Percentiles rank a stretch among this genome's conserved stretches.
Conservation (phyloP, 2,113 vertebrate species). For the Mustela nigripes region DNA sequence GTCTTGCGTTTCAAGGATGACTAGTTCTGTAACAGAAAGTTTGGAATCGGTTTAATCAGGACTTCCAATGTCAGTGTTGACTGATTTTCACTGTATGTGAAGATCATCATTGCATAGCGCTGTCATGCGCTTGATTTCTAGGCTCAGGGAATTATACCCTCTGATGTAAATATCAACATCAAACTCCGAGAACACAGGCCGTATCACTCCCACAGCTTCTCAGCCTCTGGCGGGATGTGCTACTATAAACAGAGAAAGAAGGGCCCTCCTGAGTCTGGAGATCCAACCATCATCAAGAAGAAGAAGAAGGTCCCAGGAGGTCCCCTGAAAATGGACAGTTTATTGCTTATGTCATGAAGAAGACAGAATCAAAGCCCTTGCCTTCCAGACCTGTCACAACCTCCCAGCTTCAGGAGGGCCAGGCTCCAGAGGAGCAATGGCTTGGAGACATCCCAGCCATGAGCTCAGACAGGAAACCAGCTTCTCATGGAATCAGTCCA, state of each 20-base stretch:
- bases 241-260: background rate
- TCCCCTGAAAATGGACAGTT: background rate
- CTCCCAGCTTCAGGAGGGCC: background rate
- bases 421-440: background rate
- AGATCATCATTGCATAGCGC: background rate
- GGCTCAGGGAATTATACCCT: background rate
- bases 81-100: background rate
- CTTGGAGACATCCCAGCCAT: background rate
- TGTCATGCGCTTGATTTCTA: background rate
- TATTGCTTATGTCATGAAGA: background rate
- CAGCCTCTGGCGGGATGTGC: fast-evolving
- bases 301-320: background rate
- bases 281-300: background rate
- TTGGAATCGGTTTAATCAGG: background rate
- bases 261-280: background rate
- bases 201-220: background rate
- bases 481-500: background rate
- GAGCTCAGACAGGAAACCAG: conserved; percentile 60
- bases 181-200: background rate
- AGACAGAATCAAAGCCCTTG: background rate
- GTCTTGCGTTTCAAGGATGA: background rate
- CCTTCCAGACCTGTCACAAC: background rate
- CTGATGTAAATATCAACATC: background rate
- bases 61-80: background rate
- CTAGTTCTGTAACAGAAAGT: background rate